Evolutionary conservation across 23 tunicate genomes (phyloP).

Genomic region (Styela plicata): DNA sequence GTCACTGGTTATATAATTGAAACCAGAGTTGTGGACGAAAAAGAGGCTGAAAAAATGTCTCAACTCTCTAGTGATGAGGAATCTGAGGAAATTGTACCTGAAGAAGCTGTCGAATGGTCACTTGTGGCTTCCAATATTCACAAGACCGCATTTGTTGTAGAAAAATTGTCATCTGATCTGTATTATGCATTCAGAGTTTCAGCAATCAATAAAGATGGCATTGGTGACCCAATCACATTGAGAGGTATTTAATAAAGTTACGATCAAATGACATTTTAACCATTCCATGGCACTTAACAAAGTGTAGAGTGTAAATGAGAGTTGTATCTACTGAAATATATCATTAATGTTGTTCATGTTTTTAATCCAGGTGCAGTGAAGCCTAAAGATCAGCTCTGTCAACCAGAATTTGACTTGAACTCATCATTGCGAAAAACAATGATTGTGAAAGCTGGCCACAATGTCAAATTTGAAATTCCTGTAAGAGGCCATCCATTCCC

Average conservation of each 20-base stretch:
- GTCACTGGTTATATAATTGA: constrained; percentile 81
- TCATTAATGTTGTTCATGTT: neutral
- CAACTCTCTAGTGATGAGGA: constrained; percentile 10
- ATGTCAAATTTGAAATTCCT: constrained; percentile 50
- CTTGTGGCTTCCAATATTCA: constrained; percentile 43
- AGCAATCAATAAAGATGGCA: constrained; percentile 38
- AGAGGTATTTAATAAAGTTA: neutral
- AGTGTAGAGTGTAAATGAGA: no score
- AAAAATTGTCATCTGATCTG: constrained; percentile 35
- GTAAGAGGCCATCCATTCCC: constrained; percentile 84
- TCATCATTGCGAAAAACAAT: constrained; percentile 65
- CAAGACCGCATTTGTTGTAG: constrained; percentile 34
- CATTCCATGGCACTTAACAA: no score
- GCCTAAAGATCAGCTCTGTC: constrained; percentile 80
- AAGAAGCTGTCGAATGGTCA: constrained; percentile 41
- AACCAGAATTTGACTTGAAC: constrained; percentile 87
- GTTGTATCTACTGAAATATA: no score
- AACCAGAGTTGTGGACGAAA: constrained; percentile 35
- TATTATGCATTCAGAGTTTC: constrained; percentile 32
- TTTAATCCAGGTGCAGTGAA: constrained; percentile 41
- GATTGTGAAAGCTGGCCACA: constrained; percentile 72
- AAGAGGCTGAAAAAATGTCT: constrained; percentile 1
- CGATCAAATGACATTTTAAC: no score
- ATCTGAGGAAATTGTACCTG: constrained; percentile 15
- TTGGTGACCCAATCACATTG: constrained; percentile 19